Conservation (phyloP, 92 coral and sea anemone genomes). For the Porites cylindrica region DNA sequence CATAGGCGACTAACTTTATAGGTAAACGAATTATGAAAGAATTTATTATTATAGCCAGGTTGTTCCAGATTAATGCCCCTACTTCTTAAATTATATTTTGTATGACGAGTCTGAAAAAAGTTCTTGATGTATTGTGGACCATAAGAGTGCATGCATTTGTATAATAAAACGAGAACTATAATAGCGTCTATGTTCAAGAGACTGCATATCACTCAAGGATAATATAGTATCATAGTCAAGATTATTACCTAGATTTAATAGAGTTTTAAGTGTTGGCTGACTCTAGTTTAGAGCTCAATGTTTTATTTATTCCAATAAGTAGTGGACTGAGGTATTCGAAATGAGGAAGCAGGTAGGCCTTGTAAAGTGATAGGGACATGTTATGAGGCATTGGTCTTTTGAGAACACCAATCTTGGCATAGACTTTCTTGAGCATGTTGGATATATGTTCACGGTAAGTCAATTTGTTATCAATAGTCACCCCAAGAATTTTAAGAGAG, state of each 20-base stretch:
- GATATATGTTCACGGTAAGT: conserved; percentile 51
- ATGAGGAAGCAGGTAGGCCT: conserved; percentile 45
- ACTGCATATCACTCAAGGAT: neutral
- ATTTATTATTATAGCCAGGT: too few species aligned
- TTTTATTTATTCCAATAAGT: conserved; percentile 30
- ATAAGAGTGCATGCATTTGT: too few species aligned
- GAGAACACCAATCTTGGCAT: conserved; percentile 27
- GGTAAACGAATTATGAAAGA: too few species aligned
- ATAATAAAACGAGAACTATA: too few species aligned
- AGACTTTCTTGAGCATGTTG: conserved; percentile 50
- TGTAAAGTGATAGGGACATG: conserved; percentile 10
- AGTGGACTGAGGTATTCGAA: conserved; percentile 52
- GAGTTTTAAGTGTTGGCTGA: conserved; percentile 19
- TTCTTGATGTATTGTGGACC: too few species aligned
- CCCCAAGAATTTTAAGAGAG: conserved; percentile 59
- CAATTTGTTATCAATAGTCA: neutral
- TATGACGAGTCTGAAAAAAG: too few species aligned
- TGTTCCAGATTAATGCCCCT: too few species aligned
- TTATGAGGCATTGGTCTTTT: conserved; percentile 35
- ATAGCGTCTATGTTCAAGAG: too few species aligned
- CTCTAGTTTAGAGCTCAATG: conserved; percentile 21
- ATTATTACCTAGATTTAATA: conserved; percentile 23
- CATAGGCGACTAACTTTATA: too few species aligned
- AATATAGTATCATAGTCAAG: neutral
- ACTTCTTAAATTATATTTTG: too few species aligned